These are phyloP conservation scores for Drosophila dunni DNA, from an alignment of 1,140 invertebrate genomes.

Conservation along the genomic window DNA sequence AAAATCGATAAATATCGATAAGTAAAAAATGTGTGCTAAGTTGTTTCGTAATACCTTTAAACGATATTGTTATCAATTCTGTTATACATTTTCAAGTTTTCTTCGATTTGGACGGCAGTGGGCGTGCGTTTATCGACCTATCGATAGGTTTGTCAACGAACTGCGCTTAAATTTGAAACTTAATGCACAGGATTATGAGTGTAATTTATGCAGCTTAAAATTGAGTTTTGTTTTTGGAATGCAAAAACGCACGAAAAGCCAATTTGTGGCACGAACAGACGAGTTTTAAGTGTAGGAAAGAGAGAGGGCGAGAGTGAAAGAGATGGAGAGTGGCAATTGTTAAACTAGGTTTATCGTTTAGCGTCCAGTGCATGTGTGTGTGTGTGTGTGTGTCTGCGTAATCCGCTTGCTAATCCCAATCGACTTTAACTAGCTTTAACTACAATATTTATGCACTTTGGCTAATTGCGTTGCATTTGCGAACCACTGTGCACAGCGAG, in stretches of 20 bases:
- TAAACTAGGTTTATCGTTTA: neutral
- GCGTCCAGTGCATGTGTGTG: neutral
- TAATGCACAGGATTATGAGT: neutral
- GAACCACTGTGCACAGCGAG: constrained; percentile 70
- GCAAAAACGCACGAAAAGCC: constrained; percentile 29
- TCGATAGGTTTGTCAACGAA: too few species aligned
- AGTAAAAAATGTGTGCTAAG: too few species aligned
- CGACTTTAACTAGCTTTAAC: neutral
- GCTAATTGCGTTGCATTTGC: constrained; percentile 7
- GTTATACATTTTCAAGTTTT: too few species aligned
- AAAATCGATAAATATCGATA: too few species aligned
- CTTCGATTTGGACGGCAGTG: too few species aligned
- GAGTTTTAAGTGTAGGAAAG: neutral
- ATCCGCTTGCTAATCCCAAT: neutral
- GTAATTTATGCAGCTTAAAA: constrained; percentile 1
- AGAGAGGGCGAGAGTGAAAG: constrained; percentile 1
- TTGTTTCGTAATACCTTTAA: too few species aligned
- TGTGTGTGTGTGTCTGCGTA: neutral
- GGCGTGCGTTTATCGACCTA: too few species aligned
- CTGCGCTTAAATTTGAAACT: neutral
- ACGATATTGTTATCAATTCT: too few species aligned
- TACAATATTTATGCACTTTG: constrained; percentile 1
- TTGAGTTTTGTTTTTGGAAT: constrained; percentile 11
- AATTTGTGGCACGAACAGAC: constrained; percentile 40
- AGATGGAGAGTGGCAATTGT: neutral